Conservation (phyloP, 1,140 invertebrate species). For the Fopius arisanus region DNA sequence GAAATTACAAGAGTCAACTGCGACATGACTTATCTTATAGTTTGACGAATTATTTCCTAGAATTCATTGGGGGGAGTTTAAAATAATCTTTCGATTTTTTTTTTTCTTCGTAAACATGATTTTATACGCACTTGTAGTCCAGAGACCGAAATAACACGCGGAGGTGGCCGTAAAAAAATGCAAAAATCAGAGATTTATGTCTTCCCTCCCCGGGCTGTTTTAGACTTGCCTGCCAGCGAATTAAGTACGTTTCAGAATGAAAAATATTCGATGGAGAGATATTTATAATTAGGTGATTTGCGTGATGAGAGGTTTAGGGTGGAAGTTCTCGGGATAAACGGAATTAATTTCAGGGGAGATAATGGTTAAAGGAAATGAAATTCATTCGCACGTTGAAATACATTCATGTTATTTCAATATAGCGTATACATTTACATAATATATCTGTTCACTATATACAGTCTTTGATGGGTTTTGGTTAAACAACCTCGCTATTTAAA, state of each 20-base stretch:
- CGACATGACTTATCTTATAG: slow-evolving; percentile 45
- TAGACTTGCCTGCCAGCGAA: neutral
- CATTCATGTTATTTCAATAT: slow-evolving; percentile 31
- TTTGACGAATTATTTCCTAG: slow-evolving; percentile 57
- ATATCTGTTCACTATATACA: slow-evolving; percentile 34
- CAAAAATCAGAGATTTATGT: slow-evolving; percentile 29
- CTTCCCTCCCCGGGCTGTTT: slow-evolving; percentile 20
- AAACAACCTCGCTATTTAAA: slow-evolving; percentile 20
- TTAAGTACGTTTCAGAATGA: neutral
- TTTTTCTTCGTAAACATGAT: neutral
- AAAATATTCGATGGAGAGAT: neutral
- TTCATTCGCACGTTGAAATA: slow-evolving; percentile 24
- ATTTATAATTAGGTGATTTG: neutral
- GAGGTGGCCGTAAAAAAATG: slow-evolving; percentile 15
- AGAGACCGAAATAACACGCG: slow-evolving; percentile 31
- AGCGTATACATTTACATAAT: slow-evolving; percentile 22
- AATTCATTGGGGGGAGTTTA: neutral
- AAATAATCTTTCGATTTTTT: neutral
- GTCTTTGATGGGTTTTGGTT: slow-evolving; percentile 15
- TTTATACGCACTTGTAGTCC: neutral
- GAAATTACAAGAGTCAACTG: slow-evolving; percentile 40
- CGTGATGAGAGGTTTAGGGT: neutral
- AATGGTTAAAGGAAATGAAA: neutral
- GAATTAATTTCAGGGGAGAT: neutral
- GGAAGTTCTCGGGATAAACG: neutral